These are phyloP conservation scores for Vicugna pacos DNA, from an alignment of 2,113 vertebrate genomes.

Conservation along the genomic window DNA sequence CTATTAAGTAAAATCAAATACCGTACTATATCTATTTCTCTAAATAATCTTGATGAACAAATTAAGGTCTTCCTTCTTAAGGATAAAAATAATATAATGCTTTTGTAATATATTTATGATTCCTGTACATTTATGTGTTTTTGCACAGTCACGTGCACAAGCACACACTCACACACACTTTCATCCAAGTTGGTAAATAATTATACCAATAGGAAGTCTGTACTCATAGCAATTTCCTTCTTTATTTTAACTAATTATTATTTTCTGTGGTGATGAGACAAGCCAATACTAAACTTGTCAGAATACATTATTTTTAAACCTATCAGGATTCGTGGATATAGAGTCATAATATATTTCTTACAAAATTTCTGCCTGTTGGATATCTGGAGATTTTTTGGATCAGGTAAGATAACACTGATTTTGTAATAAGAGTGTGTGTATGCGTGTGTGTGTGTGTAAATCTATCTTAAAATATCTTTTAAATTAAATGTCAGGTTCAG, in stretches of 20 bases:
- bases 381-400: not conserved
- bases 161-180: not conserved
- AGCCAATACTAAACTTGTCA: not conserved
- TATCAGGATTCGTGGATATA: not conserved
- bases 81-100: not conserved
- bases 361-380: not conserved
- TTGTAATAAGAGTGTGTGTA: not conserved
- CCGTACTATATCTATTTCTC: not conserved
- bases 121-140: not conserved
- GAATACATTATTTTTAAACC: not conserved
- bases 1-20: not conserved
- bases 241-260: not conserved
- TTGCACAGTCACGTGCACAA: not conserved
- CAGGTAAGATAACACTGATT: not conserved
- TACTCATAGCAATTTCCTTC: not conserved
- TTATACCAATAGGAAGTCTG: not conserved
- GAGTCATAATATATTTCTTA: not conserved
- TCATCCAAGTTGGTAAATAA: not conserved
- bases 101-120: not conserved
- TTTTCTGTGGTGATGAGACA: not conserved
- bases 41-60: not conserved
- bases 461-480: slow-evolving; percentile 54
- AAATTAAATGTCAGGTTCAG: slow-evolving; percentile 83
- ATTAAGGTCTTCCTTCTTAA: not conserved
- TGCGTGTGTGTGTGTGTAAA: not conserved